Base-by-base conservation (phyloP, 2,888 invertebrate genomes). In the Thecophora atra region DNA sequence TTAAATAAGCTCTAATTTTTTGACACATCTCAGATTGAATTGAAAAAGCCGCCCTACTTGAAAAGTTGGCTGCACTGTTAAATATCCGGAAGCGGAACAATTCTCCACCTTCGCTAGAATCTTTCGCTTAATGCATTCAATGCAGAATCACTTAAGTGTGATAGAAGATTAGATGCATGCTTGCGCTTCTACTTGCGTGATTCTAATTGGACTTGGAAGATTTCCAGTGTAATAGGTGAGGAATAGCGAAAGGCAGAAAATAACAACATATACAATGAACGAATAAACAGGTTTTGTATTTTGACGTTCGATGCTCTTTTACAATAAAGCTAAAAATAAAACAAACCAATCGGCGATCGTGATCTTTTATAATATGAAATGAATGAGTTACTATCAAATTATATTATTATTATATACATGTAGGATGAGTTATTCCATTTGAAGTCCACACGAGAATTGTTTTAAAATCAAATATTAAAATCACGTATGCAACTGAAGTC, bases 91-190 rank as follows among this genome's bases (percentile, higher is more conserved):
- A 63, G 63, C 42, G 21, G 17, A 42, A 21, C 2, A 13, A 21
- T 24, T 54, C 1, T 17, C 17, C 30, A 37, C 19, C n/a, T 60
- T 17, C 8, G 15, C n/a, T 30, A 30, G 17, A 17, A 37, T 19
- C 42, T 19, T 21, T 19, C 42, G 8, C 42, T 62, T 42, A 63
- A 63, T 63, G 42, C 42, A 42, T 44, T 42, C 63, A 63, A 63
- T 63, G 63, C 13, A 44, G 42, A 63, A 63, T 63, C 42, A 37
- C n/a, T 63, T 63, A 63, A 63, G 19, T 8, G 63, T 4, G 19
- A 21, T 42, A 3, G 42, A 60, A 26, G 26, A 11, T 30, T 17
- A 30, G n/a, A 17, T n/a, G 28, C 17, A 15, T 47, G 47, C 17
- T 47, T 7, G 44, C 44, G 17, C 13, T 1, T 47, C 47, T 47